Base-by-base conservation (phyloP, 1,140 invertebrate genomes). In the Procambarus clarkii region DNA sequence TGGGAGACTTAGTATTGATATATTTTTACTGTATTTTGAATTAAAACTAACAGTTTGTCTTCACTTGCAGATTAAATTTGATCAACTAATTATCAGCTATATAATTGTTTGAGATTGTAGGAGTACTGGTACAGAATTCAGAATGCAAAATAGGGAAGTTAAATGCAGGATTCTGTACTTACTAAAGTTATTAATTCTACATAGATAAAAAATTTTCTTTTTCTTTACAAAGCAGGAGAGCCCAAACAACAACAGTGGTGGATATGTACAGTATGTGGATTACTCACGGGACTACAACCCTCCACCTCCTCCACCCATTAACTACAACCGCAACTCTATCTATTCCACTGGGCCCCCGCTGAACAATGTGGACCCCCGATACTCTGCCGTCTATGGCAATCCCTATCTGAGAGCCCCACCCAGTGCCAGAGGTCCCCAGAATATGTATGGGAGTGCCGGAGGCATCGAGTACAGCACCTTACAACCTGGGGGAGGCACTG, bases 231-330 rank as follows among this genome's bases (percentile, higher is more conserved):
- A 34, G 3, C 92, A 91, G 92, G 88, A 92, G 21, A 48, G 50
- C 15, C 84, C 86, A 69, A 86, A 91, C 84, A 92, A 92, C 84
- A 87, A 86, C 69, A 91, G 92, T 81, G 92, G 92, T 2, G 86
- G 88, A 94, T 97, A 98, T 58, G 97, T 97, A 18, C 98, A 98
- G 95, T 97, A 91, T 71, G 77, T 97, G 69, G 97, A 98, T 94
- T 98, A 98, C 94, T 95, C 96, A 50, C 94, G 97, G 83, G 97
- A 98, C 94, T 98, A 98, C 95, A 97, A 97, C 93, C 97, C 97
- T 9, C 95, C 95, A 81, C 95, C 95, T 4, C 95, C 95, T 4
- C 86, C 90, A 9, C 91, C 92, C 1, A 86, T 92, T 79, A 92
- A 69, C 88, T 93, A 91, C 93, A 91, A 88, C 76, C 91, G 93